Percentiles rank a stretch among this genome's conserved stretches.
phyloP scores from a whole-genome alignment of 2,797 vertebrate species.

The Sebastes taczanowskii region DNA sequence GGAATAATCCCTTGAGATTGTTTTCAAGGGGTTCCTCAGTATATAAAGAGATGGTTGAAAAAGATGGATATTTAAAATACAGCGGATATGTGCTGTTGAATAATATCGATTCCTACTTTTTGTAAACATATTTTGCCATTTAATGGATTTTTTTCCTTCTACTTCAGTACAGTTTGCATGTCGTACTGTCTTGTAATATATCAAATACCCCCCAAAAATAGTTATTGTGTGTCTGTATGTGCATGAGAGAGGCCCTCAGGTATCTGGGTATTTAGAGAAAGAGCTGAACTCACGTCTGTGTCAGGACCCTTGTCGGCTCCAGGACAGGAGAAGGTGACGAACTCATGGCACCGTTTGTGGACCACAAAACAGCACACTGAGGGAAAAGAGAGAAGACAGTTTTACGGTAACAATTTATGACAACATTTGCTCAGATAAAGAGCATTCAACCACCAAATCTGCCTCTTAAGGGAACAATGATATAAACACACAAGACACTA shows the following conservation, averaged over 20 bases:
- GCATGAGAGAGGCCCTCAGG: neutral
- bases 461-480: neutral
- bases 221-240: neutral
- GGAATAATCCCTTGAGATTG: neutral
- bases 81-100: neutral
- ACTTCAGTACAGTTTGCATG: neutral
- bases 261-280: neutral
- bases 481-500: neutral
- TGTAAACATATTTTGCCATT: neutral
- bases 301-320: slow-evolving; percentile 96
- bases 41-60: neutral
- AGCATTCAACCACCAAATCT: slow-evolving; percentile 3
- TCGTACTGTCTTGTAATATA: neutral
- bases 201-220: neutral
- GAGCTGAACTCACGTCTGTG: slow-evolving; percentile 90
- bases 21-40: neutral
- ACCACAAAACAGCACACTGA: slow-evolving; percentile 98
- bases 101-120: neutral
- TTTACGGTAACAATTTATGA: slow-evolving; percentile 5
- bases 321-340: slow-evolving; percentile 94
- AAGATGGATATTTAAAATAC: neutral
- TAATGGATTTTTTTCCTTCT: neutral
- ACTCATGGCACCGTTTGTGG: slow-evolving; percentile 98
- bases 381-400: slow-evolving; percentile 18
- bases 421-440: neutral